A percentile compares a stretch with the other conserved stretches of the same genome.
Conservation (phyloP, 2,888 invertebrate species). For the Parochlus steinenii region DNA sequence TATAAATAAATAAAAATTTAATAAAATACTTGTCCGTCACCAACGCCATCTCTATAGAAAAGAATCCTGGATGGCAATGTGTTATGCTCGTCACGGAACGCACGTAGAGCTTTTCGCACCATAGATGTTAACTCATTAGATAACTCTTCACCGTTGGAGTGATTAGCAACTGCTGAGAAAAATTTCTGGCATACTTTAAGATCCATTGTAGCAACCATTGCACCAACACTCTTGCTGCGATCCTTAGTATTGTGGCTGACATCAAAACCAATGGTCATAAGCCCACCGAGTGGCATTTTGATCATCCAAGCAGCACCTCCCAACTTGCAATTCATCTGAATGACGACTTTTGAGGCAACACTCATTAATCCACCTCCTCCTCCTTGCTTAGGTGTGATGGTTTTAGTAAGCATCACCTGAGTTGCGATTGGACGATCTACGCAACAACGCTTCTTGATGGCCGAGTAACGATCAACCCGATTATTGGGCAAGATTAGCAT, state of each 20-base stretch:
- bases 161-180: conserved; percentile 55
- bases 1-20: conserved; percentile 4
- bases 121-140: conserved; percentile 51
- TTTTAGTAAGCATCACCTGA: conserved; percentile 18
- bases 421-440: conserved; percentile 29
- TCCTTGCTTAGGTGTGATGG: conserved; percentile 40
- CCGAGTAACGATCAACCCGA: conserved; percentile 42
- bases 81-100: conserved; percentile 19
- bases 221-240: conserved; percentile 45
- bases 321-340: conserved; percentile 85
- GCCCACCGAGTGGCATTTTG: conserved; percentile 41
- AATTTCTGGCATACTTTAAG: conserved; percentile 28
- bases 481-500: conserved; percentile 50
- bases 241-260: conserved; percentile 68
- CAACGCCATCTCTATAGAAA: conserved; percentile 74
- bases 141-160: conserved; percentile 58
- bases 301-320: conserved; percentile 83
- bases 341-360: conserved; percentile 79
- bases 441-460: conserved; percentile 9
- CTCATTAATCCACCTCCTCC: conserved; percentile 41
- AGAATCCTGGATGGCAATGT: conserved; percentile 48
- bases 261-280: conserved; percentile 81
- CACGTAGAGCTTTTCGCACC: conserved; percentile 29
- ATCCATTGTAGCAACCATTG: conserved; percentile 50
- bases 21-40: conserved; percentile 79